These are phyloP conservation scores for Litoditis marina DNA, from an alignment of 2,888 invertebrate species.

Conservation along the genomic window DNA sequence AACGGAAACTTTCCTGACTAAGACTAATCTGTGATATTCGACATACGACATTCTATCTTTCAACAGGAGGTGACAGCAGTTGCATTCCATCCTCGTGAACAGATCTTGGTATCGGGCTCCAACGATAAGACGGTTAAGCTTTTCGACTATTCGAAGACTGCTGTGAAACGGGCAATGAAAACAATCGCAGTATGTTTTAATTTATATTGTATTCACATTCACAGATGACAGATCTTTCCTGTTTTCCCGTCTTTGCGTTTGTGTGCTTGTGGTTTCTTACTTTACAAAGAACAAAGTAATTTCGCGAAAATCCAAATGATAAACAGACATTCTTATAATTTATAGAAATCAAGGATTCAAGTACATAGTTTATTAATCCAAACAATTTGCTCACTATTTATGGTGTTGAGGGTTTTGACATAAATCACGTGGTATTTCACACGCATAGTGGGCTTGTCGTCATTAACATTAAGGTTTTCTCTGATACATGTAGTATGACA, in stretches of 20 bases:
- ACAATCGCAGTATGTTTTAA: constrained; percentile 70
- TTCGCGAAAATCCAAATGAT: too few species aligned
- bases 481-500: too few species aligned
- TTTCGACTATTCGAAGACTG: constrained; percentile 96
- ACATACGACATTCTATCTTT: constrained; percentile 15
- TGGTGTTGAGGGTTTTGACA: too few species aligned
- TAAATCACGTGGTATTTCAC: too few species aligned
- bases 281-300: too few species aligned
- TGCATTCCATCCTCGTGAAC: constrained; percentile 92
- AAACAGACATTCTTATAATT: too few species aligned
- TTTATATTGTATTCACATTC: neutral
- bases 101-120: constrained; percentile 89
- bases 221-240: neutral
- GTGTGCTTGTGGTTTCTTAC: too few species aligned
- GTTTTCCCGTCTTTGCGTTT: neutral
- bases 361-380: too few species aligned
- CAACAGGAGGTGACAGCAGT: constrained; percentile 88
- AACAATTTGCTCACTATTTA: too few species aligned
- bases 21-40: neutral
- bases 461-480: too few species aligned
- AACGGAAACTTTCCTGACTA: neutral
- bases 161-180: constrained; percentile 93
- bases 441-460: too few species aligned
- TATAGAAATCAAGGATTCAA: too few species aligned
- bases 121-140: constrained; percentile 89